phyloP scores from a whole-genome alignment of 2,113 vertebrate species.

The Hucho hucho region DNA sequence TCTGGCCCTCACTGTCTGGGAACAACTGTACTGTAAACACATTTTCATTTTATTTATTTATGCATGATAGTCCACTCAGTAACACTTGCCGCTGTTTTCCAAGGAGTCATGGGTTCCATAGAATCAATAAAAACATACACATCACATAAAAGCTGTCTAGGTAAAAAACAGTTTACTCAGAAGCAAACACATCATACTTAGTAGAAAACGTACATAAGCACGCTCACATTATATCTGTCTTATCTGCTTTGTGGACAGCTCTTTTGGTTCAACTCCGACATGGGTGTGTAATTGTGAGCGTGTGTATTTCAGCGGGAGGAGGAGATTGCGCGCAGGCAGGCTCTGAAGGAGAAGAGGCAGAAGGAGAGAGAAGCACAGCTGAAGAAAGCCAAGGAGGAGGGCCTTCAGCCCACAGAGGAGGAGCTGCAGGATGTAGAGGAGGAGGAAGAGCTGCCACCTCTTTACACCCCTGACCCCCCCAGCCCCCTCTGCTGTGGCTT shows the following conservation, averaged over 20 bases:
- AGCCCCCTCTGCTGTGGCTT: conserved; percentile 88
- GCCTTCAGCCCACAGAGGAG: conserved; percentile 50
- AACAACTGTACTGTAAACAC: too few relatives aligned
- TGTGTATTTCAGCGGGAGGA: conserved; percentile 74
- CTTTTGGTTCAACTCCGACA: not conserved
- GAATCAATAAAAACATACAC: too few relatives aligned
- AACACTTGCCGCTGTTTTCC: too few relatives aligned
- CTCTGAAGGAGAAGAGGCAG: conserved; percentile 58
- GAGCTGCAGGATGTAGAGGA: conserved; percentile 47
- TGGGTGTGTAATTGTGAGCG: conserved; percentile 17
- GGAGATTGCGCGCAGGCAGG: conserved; percentile 70
- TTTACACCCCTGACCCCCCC: conserved; percentile 77
- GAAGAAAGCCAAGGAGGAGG: conserved; percentile 57
- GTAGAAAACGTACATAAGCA: not conserved
- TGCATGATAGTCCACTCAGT: too few relatives aligned
- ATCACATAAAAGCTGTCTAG: too few relatives aligned
- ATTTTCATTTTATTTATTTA: too few relatives aligned
- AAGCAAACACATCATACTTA: too few relatives aligned
- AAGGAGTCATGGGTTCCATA: too few relatives aligned
- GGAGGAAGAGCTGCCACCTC: conserved; percentile 75
- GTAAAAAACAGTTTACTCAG: too few relatives aligned
- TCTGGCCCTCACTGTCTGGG: conserved; percentile 50
- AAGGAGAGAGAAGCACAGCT: conserved; percentile 56
- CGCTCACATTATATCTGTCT: not conserved
- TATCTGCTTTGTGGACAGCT: not conserved